Evolutionary conservation across 2,888 invertebrate genomes (phyloP), one percentile per base, ranked within the genome.

Genomic region (Netelia inedita): DNA sequence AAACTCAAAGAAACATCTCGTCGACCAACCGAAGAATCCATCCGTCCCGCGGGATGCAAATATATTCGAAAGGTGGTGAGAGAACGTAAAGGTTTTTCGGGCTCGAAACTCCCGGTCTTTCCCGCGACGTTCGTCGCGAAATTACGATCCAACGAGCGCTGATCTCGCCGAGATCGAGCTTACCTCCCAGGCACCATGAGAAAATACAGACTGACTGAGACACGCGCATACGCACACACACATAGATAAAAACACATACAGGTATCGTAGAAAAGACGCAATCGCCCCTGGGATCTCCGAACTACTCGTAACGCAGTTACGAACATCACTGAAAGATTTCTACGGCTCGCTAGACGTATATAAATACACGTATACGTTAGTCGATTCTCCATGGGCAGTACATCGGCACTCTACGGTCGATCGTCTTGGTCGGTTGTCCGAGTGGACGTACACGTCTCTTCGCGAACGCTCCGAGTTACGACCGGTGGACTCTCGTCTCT

Each of bases 141-240:
- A 83, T 83, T 83, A 83, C 83, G 83, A 71, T 74, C 73, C 78
- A 69, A 55, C 79, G 79, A 65, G 41, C n/a, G 61, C 35, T 63
- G 79, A 79, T 79, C 79, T 66, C 23, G 10, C 16, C 53, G 28
- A 74, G 79, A 83, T 83, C 73, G 79, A n/a, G 66, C 28, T 66
- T 73, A 57, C 73, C 83, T 69, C 53, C 65, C 72, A 63, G 21
- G 63, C 68, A 69, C 21, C 53, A n/a, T 28, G 65, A 50, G 74
- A 65, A 63, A 53, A 61, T 11, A 65, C 28, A 74, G 28, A 55
- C 55, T 16, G 9, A 71, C 53, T 28, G 50, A 46, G 59, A 59
- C 59, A 76, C 46, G 46, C 21, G 16, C n/a, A 69, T 16, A 14
- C 68, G 16, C 21, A 16, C 63, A 43, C 57, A 46, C n/a, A 46